Percentiles rank a stretch among this genome's conserved stretches.
phyloP scores from a whole-genome alignment of 2,888 invertebrate species.

The Epicampocera succincta region DNA sequence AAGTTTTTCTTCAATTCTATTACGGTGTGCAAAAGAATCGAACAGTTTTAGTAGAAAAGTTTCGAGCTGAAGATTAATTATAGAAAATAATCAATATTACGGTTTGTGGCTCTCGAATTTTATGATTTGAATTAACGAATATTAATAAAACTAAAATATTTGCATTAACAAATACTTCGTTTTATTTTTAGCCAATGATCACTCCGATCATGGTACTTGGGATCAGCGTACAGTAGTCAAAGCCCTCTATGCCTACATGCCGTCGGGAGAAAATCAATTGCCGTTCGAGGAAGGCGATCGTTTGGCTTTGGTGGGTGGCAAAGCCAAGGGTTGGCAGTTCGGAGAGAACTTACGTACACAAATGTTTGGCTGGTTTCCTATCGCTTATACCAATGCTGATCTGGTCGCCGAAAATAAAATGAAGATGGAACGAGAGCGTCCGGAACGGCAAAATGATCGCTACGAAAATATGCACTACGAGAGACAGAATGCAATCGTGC shows the following conservation, averaged over 20 bases:
- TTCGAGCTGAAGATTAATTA: too few species aligned
- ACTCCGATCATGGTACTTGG: conserved; percentile 78
- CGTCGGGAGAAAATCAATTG: conserved; percentile 94
- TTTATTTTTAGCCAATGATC: conserved; percentile 71
- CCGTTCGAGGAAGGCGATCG: conserved; percentile 95
- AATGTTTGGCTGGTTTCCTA: conserved; percentile 96
- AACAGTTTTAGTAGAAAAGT: too few species aligned
- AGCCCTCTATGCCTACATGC: conserved; percentile 94
- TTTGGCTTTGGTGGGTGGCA: conserved; percentile 92
- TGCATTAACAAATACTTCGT: too few species aligned
- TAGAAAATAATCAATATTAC: too few species aligned
- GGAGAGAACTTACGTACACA: conserved; percentile 97
- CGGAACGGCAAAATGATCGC: conserved; percentile 72
- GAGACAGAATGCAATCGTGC: conserved; percentile 70
- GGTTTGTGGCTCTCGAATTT: too few species aligned
- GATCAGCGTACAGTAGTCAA: conserved; percentile 90
- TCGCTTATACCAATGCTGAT: conserved; percentile 94
- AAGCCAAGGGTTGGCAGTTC: conserved; percentile 98
- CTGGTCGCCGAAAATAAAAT: conserved; percentile 68
- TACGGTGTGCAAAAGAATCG: too few species aligned
- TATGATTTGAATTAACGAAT: too few species aligned
- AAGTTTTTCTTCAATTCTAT: too few species aligned
- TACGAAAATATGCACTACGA: conserved; percentile 80
- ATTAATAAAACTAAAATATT: too few species aligned
- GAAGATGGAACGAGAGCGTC: conserved; percentile 70